Percentiles rank a stretch among this genome's conserved stretches.
These are phyloP conservation scores for Botia kubotai DNA, from an alignment of 2,797 vertebrate species.

Conservation along the genomic window DNA sequence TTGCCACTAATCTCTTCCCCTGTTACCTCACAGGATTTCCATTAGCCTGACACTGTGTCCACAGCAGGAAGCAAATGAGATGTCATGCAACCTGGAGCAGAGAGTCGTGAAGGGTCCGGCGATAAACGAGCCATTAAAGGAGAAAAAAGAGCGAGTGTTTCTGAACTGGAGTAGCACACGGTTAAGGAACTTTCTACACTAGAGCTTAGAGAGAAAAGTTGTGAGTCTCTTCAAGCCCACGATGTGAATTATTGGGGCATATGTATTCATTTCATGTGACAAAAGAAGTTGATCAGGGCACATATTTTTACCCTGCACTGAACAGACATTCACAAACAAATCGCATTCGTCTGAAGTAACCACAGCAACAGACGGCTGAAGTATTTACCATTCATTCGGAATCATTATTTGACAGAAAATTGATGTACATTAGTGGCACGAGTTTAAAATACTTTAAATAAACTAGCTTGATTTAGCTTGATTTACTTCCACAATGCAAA, in stretches of 20 bases:
- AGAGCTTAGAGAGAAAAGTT: neutral
- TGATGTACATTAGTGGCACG: too few species aligned
- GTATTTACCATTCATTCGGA: neutral
- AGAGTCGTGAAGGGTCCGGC: slow-evolving; percentile 20
- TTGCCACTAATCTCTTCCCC: slow-evolving; percentile 38
- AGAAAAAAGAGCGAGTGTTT: slow-evolving; percentile 3
- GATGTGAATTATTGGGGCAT: too few species aligned
- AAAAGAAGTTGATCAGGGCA: neutral
- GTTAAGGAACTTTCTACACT: neutral
- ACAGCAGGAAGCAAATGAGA: slow-evolving; percentile 49
- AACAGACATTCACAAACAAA: neutral
- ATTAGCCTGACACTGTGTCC: slow-evolving; percentile 50
- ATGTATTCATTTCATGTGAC: too few species aligned
- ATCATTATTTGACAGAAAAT: neutral
- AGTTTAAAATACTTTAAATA: too few species aligned
- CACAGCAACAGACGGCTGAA: neutral
- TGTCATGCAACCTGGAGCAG: slow-evolving; percentile 39
- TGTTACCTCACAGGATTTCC: slow-evolving; percentile 32
- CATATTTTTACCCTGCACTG: neutral
- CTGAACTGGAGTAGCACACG: neutral
- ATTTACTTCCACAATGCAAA: too few species aligned
- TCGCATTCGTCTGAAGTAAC: neutral
- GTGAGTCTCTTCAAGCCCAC: too few species aligned
- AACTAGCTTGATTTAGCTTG: too few species aligned
- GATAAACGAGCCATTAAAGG: slow-evolving; percentile 38